phyloP scores from a whole-genome alignment of 1,140 invertebrate species.

The Euschistus heros region DNA sequence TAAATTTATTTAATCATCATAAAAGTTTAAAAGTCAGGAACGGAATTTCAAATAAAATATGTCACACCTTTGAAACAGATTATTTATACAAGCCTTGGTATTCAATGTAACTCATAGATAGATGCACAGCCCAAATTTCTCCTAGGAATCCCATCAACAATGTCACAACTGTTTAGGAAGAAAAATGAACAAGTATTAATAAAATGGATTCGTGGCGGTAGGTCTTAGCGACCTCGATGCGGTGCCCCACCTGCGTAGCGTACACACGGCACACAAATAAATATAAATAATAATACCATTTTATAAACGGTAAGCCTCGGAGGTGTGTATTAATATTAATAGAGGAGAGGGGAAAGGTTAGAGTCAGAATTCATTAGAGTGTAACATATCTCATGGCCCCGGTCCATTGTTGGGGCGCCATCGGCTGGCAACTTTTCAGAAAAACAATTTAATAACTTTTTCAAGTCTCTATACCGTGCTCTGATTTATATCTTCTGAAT shows the following conservation, averaged over 20 bases:
- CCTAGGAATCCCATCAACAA: no score
- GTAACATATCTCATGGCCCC: not conserved
- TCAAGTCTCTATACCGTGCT: not conserved
- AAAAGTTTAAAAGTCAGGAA: no score
- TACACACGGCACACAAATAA: not conserved
- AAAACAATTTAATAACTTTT: conserved; percentile 4
- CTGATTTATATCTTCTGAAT: conserved; percentile 1
- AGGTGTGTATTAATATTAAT: conserved; percentile 9
- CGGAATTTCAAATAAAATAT: no score
- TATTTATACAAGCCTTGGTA: no score
- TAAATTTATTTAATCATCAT: no score
- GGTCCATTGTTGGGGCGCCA: not conserved
- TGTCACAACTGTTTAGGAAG: no score
- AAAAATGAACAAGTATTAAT: no score
- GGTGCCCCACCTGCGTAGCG: not conserved
- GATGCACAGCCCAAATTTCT: no score
- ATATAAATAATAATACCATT: conserved; percentile 9
- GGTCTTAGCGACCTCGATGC: not conserved
- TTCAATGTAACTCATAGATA: no score
- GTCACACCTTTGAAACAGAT: no score
- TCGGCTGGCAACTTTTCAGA: not conserved
- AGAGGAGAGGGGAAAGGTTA: conserved; percentile 2
- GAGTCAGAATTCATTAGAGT: not conserved
- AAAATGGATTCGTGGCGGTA: conserved; percentile 4
- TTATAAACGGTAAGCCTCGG: conserved; percentile 6